Conservation (phyloP, 2,888 invertebrate genomes). For the Hololepta plana region DNA sequence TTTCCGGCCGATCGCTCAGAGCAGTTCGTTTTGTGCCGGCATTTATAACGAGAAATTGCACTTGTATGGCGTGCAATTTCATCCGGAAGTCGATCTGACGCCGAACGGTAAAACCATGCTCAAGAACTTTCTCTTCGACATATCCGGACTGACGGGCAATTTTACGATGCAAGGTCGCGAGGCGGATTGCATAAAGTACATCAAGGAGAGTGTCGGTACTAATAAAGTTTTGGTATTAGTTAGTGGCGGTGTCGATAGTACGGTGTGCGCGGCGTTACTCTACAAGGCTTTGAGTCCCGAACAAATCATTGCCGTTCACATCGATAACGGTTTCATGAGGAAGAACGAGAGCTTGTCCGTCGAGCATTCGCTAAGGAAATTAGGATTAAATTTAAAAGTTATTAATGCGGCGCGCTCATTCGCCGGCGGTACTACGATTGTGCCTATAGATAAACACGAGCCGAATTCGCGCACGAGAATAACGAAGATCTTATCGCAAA, state of each 20-base stretch:
- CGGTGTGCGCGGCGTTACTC: slow-evolving; percentile 94
- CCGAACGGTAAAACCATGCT: slow-evolving; percentile 81
- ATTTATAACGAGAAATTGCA: slow-evolving; percentile 81
- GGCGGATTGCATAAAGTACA: slow-evolving; percentile 79
- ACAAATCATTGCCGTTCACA: slow-evolving; percentile 90
- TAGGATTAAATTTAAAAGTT: slow-evolving; percentile 56
- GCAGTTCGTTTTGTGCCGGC: slow-evolving; percentile 67
- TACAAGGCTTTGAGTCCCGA: slow-evolving; percentile 76
- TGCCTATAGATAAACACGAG: slow-evolving; percentile 37
- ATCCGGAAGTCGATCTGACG: slow-evolving; percentile 96
- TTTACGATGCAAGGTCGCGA: slow-evolving; percentile 82
- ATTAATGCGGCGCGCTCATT: slow-evolving; percentile 54
- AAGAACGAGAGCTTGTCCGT: slow-evolving; percentile 86
- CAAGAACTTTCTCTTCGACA: slow-evolving; percentile 84
- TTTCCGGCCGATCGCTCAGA: slow-evolving; percentile 74
- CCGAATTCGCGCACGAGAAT: slow-evolving; percentile 36
- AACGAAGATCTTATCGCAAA: slow-evolving; percentile 73
- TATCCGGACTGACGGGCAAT: slow-evolving; percentile 69
- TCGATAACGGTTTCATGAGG: slow-evolving; percentile 98
- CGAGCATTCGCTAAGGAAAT: slow-evolving; percentile 59
- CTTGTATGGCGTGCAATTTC: slow-evolving; percentile 95
- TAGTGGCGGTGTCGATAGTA: slow-evolving; percentile 97
- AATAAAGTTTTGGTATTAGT: slow-evolving; percentile 80
- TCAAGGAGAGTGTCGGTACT: slow-evolving; percentile 72
- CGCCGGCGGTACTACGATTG: slow-evolving; percentile 65